phyloP scores from a whole-genome alignment of 2,888 invertebrate genomes.

The Sphinx pinastri region DNA sequence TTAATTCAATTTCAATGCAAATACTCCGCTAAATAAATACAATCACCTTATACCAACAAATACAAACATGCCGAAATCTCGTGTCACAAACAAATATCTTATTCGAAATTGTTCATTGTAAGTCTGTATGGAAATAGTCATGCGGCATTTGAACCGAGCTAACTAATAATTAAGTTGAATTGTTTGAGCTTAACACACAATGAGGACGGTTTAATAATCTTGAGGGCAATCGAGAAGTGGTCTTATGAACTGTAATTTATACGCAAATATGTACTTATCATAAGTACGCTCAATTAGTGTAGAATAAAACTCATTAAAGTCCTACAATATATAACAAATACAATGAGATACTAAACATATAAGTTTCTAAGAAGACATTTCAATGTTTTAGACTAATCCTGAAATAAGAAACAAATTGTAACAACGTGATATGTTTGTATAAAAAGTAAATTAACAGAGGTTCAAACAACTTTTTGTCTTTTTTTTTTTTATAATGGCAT shows the following conservation, averaged over 20 bases:
- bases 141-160: slow-evolving; percentile 37
- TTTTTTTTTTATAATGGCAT: too few species aligned
- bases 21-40: slow-evolving; percentile 1
- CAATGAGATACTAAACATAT: too few species aligned
- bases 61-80: slow-evolving; percentile 19
- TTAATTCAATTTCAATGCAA: background rate
- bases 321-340: background rate
- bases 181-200: slow-evolving; percentile 34
- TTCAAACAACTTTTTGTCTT: background rate
- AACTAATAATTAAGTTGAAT: slow-evolving; percentile 39
- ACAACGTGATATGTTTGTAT: background rate
- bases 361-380: too few species aligned
- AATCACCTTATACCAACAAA: slow-evolving; percentile 12
- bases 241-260: slow-evolving; percentile 22
- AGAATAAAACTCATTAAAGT: background rate
- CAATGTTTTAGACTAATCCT: too few species aligned
- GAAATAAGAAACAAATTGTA: background rate
- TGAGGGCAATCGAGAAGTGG: slow-evolving; percentile 21
- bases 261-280: slow-evolving; percentile 27
- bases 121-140: slow-evolving; percentile 24
- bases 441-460: background rate
- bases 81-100: slow-evolving; percentile 22
- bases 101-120: slow-evolving; percentile 22
- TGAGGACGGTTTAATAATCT: slow-evolving; percentile 27
- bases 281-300: slow-evolving; percentile 3